Evolutionary conservation across 2,888 invertebrate genomes (phyloP), one percentile per base, ranked within the genome.

Genomic region (Gnatocerus cornutus): DNA sequence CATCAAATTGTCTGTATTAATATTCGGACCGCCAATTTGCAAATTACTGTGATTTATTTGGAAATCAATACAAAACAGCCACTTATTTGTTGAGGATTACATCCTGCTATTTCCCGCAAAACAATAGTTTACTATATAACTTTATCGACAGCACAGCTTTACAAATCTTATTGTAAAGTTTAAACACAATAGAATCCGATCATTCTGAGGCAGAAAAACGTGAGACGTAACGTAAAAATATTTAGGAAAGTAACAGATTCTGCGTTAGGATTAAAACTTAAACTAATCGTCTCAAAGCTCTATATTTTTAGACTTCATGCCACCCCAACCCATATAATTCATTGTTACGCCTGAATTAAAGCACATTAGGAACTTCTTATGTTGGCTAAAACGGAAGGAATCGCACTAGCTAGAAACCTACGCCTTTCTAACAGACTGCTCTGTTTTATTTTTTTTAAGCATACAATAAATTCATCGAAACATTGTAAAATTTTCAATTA

Each of bases 1-100:
- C 56, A 56, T 56, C 43, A 43, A 56, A 56, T 56, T 56, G 56
- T 43, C 56, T 41, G 41, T 29, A 12, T 39, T 56, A 56, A 56
- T 43, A 56, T n/a, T 27, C 12, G n/a, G 41, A 41, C 56, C 43
- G 3, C 7, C 14, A 43, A 56, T 56, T 43, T 56, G 39, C 56
- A 12, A 43, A 56, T 56, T 56, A 43, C 16, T 50, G 29, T 29
- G 3, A 37, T 14, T 55, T 55, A 43, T 30, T 39, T 21, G 21
- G 21, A 45, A 37, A 43, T 58, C 58, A 37, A 58, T 58, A 27
- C 55, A 52, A 9, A 27, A 52, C 21, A 46, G 13, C 27, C 46
- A 46, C 46, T 46, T 52, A 52, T 52, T 52, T 29, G 16, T 55
- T 37, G 37, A 9, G 46, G 9, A 46, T 55, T 39, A 55, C 55